Conservation (phyloP, 1,140 invertebrate genomes). For the Trichogramma pretiosum region DNA sequence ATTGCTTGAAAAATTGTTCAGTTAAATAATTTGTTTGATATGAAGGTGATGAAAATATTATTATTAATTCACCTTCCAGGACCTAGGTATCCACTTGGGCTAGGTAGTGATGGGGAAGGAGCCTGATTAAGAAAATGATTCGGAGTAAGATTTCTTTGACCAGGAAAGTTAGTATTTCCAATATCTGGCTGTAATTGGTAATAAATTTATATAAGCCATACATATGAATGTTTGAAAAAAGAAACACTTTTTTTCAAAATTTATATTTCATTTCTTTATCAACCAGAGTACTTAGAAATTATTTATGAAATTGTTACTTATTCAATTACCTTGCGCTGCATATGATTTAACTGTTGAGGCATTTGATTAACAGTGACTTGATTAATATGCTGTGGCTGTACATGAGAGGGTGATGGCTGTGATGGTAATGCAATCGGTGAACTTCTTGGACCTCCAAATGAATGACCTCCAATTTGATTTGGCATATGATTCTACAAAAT, state of each 20-base stretch:
- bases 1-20: conserved; percentile 26
- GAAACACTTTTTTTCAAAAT: not conserved
- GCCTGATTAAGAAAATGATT: conserved; percentile 60
- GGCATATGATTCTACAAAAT: conserved; percentile 38
- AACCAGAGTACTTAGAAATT: not conserved
- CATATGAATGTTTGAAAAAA: not conserved
- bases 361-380: conserved; percentile 35
- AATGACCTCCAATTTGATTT: conserved; percentile 41
- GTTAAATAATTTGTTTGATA: not conserved
- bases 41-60: not conserved
- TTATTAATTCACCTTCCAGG: conserved; percentile 27
- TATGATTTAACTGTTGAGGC: conserved; percentile 45
- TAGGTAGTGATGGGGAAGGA: conserved; percentile 59
- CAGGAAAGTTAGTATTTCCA: conserved; percentile 42
- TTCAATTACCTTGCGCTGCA: conserved; percentile 40
- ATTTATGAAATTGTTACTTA: not conserved
- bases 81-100: conserved; percentile 54
- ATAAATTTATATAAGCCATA: not conserved
- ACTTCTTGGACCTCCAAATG: conserved; percentile 25
- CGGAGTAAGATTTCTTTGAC: conserved; percentile 51
- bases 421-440: conserved; percentile 37
- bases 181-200: conserved; percentile 33
- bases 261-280: not conserved
- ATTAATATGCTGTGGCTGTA: conserved; percentile 32
- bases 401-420: conserved; percentile 31